Conservation (phyloP, 1,140 invertebrate species). For the Drosophila truncata region DNA sequence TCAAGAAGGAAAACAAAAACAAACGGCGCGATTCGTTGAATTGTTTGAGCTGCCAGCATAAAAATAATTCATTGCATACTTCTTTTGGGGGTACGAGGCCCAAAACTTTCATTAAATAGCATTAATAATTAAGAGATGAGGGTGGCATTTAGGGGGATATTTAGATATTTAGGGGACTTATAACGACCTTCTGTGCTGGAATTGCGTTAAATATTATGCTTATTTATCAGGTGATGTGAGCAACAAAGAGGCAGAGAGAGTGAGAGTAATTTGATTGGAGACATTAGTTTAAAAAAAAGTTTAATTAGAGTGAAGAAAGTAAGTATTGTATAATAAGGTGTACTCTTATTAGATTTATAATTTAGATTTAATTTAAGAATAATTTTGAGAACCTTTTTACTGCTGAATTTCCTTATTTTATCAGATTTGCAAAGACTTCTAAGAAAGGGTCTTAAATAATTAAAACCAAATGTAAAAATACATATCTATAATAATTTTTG, state of each 20-base stretch:
- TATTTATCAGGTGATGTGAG: conserved; percentile 13
- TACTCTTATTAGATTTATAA: neutral
- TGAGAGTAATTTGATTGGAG: conserved; percentile 1
- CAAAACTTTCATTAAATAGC: conserved; percentile 72
- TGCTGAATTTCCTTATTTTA: no score
- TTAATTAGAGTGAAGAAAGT: neutral
- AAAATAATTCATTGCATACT: conserved; percentile 82
- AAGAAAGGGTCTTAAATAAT: neutral
- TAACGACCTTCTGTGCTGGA: conserved; percentile 83
- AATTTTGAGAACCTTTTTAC: neutral
- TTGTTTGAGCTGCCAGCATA: conserved; percentile 51
- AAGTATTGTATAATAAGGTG: neutral
- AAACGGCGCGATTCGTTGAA: conserved; percentile 52
- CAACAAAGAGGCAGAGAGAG: neutral
- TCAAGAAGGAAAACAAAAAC: conserved; percentile 45
- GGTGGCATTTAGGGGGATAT: conserved; percentile 30
- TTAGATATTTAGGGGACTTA: conserved; percentile 42
- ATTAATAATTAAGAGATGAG: conserved; percentile 77
- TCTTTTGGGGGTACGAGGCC: conserved; percentile 28
- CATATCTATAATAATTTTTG: accelerated
- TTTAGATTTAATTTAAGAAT: neutral
- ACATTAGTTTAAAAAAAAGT: neutral
- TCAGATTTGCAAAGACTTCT: neutral
- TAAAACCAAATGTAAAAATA: neutral
- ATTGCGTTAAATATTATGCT: conserved; percentile 47